Evolutionary conservation across 2,888 invertebrate species (phyloP).

Genomic region (Cataglyphis livida): DNA sequence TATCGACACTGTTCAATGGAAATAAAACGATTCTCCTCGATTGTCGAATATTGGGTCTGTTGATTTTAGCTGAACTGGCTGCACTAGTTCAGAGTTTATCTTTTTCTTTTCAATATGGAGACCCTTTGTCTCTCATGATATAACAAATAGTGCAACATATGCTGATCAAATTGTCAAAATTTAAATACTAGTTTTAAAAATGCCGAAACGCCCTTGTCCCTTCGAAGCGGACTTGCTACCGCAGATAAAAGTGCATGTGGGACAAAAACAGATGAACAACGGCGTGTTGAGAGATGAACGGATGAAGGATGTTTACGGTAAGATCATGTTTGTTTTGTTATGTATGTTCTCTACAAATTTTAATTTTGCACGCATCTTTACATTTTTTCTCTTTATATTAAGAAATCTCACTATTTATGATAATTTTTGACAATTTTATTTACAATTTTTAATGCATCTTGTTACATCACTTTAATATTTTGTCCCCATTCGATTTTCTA

Average conservation of each 20-base stretch:
- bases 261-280: conserved; percentile 77
- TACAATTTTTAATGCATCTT: neutral
- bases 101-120: no score
- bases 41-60: neutral
- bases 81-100: no score
- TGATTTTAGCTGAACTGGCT: no score
- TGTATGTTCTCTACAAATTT: neutral
- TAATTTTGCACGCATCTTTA: neutral
- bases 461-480: neutral
- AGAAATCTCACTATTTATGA: neutral
- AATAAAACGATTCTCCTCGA: no score
- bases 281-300: conserved; percentile 76
- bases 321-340: conserved; percentile 27
- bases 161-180: neutral
- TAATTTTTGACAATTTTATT: neutral
- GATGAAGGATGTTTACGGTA: conserved; percentile 81
- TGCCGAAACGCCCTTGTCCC: conserved; percentile 80
- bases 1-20: no score
- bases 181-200: conserved; percentile 49
- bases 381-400: neutral
- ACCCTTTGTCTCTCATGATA: no score
- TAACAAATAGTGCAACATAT: neutral
- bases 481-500: conserved; percentile 46
- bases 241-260: conserved; percentile 80
- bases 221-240: conserved; percentile 78